These are phyloP conservation scores for Euphonia xanthogaster DNA, from an alignment of 2,797 vertebrate species.

Conservation along the genomic window DNA sequence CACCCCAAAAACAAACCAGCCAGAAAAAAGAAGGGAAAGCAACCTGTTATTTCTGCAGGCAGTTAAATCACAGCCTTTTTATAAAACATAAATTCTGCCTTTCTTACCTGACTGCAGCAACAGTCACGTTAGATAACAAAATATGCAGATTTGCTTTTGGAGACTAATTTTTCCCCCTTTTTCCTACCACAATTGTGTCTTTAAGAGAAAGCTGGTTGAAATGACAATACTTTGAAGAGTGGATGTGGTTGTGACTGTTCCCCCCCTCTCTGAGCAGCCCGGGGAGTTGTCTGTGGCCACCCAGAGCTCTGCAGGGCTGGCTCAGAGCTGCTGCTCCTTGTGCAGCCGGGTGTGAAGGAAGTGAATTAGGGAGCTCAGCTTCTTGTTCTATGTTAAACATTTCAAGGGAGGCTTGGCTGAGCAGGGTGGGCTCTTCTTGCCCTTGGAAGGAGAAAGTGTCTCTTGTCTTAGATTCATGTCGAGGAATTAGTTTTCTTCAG, in stretches of 20 bases:
- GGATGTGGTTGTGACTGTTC: background rate
- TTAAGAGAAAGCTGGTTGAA: background rate
- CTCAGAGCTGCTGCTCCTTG: background rate
- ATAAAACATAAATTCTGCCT: background rate
- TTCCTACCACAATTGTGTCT: background rate
- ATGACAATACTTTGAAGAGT: background rate
- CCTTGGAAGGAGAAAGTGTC: background rate
- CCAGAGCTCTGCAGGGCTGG: background rate
- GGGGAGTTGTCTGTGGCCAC: background rate
- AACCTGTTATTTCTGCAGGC: background rate
- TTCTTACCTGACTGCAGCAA: background rate
- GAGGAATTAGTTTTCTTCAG: background rate
- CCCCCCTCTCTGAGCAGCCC: background rate
- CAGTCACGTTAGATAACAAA: background rate
- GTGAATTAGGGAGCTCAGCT: background rate
- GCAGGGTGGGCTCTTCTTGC: background rate
- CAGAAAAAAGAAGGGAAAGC: background rate
- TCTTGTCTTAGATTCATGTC: background rate
- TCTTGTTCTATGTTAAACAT: background rate
- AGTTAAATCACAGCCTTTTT: background rate
- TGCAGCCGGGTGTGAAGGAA: background rate
- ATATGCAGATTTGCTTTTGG: background rate
- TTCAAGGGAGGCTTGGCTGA: background rate
- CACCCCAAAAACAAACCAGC: background rate
- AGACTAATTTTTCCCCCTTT: fast-evolving